phyloP scores from a whole-genome alignment of 2,797 vertebrate species.

The Pyrrhura leucotis region DNA sequence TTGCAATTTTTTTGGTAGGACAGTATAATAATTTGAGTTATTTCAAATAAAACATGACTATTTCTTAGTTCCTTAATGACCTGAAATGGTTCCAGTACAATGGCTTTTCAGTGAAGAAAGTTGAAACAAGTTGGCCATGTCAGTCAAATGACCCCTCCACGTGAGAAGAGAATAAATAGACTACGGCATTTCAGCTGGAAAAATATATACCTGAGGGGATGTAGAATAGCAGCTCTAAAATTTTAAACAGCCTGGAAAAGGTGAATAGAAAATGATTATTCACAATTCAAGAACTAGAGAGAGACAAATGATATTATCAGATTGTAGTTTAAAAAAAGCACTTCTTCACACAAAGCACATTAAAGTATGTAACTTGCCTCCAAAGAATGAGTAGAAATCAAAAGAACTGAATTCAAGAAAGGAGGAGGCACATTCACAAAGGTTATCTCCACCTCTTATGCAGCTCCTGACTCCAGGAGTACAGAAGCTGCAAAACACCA shows the following conservation, averaged over 20 bases:
- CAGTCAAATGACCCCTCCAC: constrained; percentile 8
- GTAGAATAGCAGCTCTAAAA: not conserved
- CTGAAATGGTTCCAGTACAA: not conserved
- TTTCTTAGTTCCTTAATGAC: not conserved
- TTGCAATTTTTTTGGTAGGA: not conserved
- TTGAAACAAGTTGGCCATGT: not conserved
- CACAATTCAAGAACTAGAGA: not conserved
- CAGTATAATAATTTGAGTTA: not conserved
- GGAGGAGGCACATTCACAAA: not conserved
- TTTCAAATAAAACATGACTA: not conserved
- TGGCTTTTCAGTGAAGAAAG: not conserved
- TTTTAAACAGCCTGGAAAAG: constrained; percentile 46
- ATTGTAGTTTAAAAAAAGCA: not conserved
- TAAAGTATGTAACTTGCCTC: not conserved
- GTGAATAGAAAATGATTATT: constrained; percentile 34
- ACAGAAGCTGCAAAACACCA: not conserved
- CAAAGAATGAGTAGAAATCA: not conserved
- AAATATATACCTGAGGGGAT: not conserved
- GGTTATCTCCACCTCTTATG: not conserved
- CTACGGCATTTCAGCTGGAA: not conserved
- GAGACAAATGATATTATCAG: not conserved
- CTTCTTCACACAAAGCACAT: not conserved
- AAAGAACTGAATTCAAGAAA: not conserved
- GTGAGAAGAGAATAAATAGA: not conserved
- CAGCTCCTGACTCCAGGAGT: not conserved